Conservation (phyloP, 1,140 invertebrate species). For the Aphaenogaster ashmeadi region DNA sequence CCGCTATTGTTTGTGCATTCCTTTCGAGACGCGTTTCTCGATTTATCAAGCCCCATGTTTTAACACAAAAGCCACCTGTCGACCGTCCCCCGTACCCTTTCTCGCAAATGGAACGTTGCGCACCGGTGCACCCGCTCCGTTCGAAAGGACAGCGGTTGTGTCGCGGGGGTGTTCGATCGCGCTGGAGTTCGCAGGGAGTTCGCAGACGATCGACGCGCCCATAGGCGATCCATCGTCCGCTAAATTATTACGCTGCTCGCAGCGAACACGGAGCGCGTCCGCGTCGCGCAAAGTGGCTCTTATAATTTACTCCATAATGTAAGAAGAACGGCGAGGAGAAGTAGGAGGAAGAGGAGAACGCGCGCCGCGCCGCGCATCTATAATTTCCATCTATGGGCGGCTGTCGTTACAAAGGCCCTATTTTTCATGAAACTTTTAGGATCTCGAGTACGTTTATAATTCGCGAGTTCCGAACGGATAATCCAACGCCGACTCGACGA, state of each 20-base stretch:
- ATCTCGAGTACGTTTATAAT: constrained; percentile 21
- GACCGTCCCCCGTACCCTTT: neutral
- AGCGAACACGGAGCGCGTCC: constrained; percentile 1
- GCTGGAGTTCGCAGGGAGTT: neutral
- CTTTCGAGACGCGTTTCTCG: neutral
- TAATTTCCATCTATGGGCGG: constrained; percentile 47
- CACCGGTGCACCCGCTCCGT: neutral
- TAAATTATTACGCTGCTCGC: constrained; percentile 54
- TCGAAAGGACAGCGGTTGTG: constrained; percentile 24
- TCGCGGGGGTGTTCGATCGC: constrained; percentile 40
- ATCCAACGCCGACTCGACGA: neutral
- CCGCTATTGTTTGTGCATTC: neutral
- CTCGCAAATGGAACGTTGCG: constrained; percentile 13
- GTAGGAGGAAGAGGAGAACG: neutral
- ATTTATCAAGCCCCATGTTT: neutral
- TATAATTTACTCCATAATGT: constrained; percentile 64
- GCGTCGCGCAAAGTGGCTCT: constrained; percentile 43
- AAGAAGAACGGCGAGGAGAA: constrained; percentile 38
- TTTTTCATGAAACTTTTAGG: constrained; percentile 68
- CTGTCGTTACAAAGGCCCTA: constrained; percentile 31
- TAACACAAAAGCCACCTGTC: neutral
- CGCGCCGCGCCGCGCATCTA: constrained; percentile 30
- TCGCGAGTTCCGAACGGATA: constrained; percentile 21
- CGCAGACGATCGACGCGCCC: constrained; percentile 34
- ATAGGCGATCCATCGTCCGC: constrained; percentile 43